Evolutionary conservation across 2,888 invertebrate species (phyloP).

Genomic region (Zygothrica quintamaculata): DNA sequence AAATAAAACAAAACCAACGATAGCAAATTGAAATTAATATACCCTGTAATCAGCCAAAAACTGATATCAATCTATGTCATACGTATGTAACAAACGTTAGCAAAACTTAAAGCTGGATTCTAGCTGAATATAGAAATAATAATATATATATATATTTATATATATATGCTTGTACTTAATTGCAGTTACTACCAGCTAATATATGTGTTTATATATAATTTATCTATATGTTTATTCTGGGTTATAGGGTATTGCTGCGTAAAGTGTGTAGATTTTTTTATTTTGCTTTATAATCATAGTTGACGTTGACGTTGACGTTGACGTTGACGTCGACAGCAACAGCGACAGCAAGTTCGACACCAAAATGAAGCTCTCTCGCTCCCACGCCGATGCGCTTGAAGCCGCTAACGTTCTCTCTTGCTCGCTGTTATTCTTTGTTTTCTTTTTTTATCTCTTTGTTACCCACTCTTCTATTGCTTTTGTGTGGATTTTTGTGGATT

Average conservation of each 20-base stretch:
- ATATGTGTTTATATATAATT: too few relatives aligned
- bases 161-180: too few relatives aligned
- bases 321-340: constrained; percentile 38
- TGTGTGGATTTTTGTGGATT: constrained; percentile 57
- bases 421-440: constrained; percentile 38
- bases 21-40: not conserved
- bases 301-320: constrained; percentile 21
- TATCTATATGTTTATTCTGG: too few relatives aligned
- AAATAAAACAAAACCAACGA: not conserved
- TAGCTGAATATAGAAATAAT: too few relatives aligned
- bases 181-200: too few relatives aligned
- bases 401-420: constrained; percentile 53
- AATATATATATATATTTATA: too few relatives aligned
- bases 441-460: too few relatives aligned
- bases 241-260: not conserved
- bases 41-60: too few relatives aligned
- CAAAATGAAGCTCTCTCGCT: constrained; percentile 43
- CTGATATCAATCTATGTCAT: too few relatives aligned
- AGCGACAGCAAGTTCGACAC: constrained; percentile 48
- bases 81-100: not conserved
- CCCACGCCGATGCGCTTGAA: constrained; percentile 12
- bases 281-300: constrained; percentile 50
- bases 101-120: too few relatives aligned
- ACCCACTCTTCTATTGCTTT: constrained; percentile 5
- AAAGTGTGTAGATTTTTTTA: constrained; percentile 8